Base-by-base conservation (phyloP, 1,140 invertebrate genomes). In the Neodiprion virginianus region DNA sequence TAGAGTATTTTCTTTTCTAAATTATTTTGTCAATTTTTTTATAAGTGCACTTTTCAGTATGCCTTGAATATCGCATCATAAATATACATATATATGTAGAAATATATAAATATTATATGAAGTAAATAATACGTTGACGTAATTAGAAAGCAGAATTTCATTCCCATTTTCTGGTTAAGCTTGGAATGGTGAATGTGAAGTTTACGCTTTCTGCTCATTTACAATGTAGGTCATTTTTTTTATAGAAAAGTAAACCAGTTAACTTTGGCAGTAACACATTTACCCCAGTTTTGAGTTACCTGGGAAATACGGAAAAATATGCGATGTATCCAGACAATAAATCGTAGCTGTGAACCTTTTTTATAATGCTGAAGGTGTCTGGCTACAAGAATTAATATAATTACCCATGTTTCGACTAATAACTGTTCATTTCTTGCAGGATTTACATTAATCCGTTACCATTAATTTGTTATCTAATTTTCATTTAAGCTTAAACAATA, bases 11-110 rank as follows among this genome's bases (percentile, higher is more conserved):
- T 78, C 70, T 70, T 72, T 50, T 76, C 70, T 76, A 76, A 78
- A 78, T 78, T 78, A 78, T 76, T 78, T 78, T 78, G 74, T 77
- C 76, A 81, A 79, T 76, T 80, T 78, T 69, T 79, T 77, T 79
- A 76, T 78, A 78, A 67, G 71, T 76, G 75, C 76, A 53, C 11
- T 79, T 74, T 76, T 79, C 74, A 75, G 71, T 72, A 74, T 78
- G 77, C 78, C 75, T 71, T 79, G 50, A 67, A 78, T 74, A 77
- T 80, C 72, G 69, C 8, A 69, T 69, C 21, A 69, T 23, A 11
- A 78, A 79, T 78, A 77, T 40, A 72, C 76, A 74, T 76, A 76
- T 74, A 77, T 76, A 75, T 69, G 71, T 74, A 21, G 14, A 69
- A 14, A 47, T 69, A 69, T 69, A 69, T 69, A 23, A 47, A 69